Percentiles rank a stretch among this genome's conserved stretches.
phyloP scores from a whole-genome alignment of 1,140 invertebrate genomes.

The Wasmannia auropunctata region DNA sequence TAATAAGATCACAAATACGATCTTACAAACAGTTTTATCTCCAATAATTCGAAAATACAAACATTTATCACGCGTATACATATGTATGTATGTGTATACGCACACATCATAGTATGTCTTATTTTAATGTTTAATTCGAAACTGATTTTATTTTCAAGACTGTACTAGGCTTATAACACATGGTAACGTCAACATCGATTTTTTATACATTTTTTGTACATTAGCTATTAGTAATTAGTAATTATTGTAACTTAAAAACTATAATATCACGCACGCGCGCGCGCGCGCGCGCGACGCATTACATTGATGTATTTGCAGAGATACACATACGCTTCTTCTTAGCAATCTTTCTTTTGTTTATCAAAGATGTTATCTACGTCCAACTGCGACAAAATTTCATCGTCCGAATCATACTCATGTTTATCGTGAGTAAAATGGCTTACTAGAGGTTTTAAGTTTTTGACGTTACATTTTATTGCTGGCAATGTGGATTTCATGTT shows the following conservation, averaged over 20 bases:
- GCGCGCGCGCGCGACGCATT: neutral
- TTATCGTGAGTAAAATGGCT: conserved; percentile 2
- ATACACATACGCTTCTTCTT: neutral
- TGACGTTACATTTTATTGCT: neutral
- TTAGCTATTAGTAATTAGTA: neutral
- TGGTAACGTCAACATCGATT: neutral
- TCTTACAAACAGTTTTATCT: conserved; percentile 1
- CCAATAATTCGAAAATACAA: neutral
- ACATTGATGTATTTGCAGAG: neutral
- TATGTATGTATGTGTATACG: no score
- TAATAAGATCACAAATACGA: neutral
- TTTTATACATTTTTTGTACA: neutral
- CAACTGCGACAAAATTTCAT: conserved; percentile 77
- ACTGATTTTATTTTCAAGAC: neutral
- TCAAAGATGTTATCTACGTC: conserved; percentile 70
- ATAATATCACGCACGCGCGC: no score
- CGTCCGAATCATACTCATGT: conserved; percentile 69
- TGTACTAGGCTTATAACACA: neutral
- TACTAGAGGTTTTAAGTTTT: neutral
- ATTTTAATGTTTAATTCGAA: neutral
- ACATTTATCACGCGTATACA: neutral
- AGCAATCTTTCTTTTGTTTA: conserved; percentile 16
- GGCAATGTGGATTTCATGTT: neutral
- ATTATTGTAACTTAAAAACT: neutral
- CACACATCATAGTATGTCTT: neutral